Evolutionary conservation across 2,113 vertebrate genomes (phyloP).

Genomic region (Aspiorhynchus laticeps): DNA sequence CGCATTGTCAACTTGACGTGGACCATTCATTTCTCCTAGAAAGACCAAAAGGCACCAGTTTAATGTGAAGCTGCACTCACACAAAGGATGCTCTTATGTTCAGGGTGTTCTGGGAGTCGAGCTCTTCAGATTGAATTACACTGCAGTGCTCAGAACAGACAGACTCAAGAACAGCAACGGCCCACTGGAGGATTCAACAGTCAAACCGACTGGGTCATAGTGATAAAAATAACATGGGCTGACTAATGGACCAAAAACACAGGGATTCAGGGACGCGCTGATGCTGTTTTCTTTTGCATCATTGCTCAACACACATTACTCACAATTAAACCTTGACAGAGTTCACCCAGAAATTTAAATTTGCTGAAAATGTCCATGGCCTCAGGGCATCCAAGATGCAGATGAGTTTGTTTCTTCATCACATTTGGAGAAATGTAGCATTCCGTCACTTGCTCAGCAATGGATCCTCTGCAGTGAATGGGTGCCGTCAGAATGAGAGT

Average conservation of each 20-base stretch:
- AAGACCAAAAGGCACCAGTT: neutral
- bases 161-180: neutral
- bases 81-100: neutral
- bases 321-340: neutral
- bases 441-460: neutral
- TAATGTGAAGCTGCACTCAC: neutral
- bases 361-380: neutral
- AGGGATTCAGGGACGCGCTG: neutral
- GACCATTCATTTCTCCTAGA: neutral
- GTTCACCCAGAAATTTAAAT: neutral
- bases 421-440: neutral
- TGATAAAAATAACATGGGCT: constrained; percentile 4
- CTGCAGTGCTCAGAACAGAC: constrained; percentile 30
- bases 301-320: neutral
- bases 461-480: neutral
- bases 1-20: neutral
- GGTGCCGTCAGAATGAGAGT: neutral
- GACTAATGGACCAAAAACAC: constrained; percentile 4
- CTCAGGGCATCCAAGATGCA: too few relatives aligned
- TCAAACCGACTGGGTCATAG: neutral
- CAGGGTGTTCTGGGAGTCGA: constrained; percentile 5
- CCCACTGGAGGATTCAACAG: constrained; percentile 1
- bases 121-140: constrained; percentile 37
- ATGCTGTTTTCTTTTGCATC: neutral
- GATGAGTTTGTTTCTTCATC: neutral